Evolutionary conservation across 2,797 vertebrate genomes (phyloP).

Genomic region (Peromyscus nudipes): DNA sequence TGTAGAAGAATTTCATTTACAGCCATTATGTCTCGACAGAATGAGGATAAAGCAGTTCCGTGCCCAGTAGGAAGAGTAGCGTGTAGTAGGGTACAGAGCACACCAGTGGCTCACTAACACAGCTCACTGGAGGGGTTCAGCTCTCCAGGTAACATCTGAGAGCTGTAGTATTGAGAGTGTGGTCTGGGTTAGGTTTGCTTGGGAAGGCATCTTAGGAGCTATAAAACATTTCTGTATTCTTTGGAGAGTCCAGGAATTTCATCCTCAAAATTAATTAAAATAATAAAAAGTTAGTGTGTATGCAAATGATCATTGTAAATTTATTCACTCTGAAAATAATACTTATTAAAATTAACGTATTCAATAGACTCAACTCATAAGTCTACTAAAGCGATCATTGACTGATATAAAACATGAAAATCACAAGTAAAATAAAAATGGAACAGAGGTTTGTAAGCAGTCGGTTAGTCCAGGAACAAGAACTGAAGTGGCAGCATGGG

Average conservation of each 20-base stretch:
- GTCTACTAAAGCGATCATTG: background rate
- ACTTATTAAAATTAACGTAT: background rate
- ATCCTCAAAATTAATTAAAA: constrained; percentile 16
- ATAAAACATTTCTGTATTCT: background rate
- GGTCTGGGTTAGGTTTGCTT: background rate
- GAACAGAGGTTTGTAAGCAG: background rate
- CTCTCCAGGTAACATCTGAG: background rate
- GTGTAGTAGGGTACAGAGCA: background rate
- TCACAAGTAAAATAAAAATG: background rate
- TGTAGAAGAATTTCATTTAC: background rate
- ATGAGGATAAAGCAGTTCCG: background rate
- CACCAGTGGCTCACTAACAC: background rate
- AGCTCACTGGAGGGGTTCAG: background rate
- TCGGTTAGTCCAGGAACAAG: background rate
- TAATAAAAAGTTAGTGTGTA: background rate
- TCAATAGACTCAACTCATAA: background rate
- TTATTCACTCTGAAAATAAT: background rate
- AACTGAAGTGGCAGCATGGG: rapidly evolving
- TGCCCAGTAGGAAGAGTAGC: background rate
- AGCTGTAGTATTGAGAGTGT: background rate
- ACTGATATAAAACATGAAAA: background rate
- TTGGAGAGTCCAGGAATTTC: background rate
- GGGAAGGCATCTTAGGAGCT: background rate
- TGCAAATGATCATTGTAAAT: background rate
- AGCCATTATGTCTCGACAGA: no score